A percentile compares a stretch with the other conserved stretches of the same genome.
phyloP scores from a whole-genome alignment of 1,140 invertebrate genomes.

The Meloidogyne hapla region DNA sequence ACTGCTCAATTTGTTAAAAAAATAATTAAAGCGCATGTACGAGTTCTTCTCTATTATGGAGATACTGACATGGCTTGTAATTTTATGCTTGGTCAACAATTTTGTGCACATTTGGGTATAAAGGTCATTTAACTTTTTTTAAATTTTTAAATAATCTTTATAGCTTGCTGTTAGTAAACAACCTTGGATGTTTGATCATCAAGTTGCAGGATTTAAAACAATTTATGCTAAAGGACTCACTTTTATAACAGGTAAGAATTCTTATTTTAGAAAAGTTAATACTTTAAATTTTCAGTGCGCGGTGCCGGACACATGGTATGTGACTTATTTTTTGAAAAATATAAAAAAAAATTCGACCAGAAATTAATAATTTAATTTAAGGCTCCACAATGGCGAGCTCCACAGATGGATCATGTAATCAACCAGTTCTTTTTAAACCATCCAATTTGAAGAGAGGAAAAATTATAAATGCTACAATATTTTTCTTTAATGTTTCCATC shows the following conservation, averaged over 20 bases:
- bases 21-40: constrained; percentile 63
- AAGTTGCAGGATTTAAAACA: constrained; percentile 64
- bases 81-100: constrained; percentile 63
- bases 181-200: constrained; percentile 60
- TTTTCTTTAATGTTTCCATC: too few species aligned
- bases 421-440: constrained; percentile 65
- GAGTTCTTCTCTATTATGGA: constrained; percentile 69
- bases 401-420: constrained; percentile 66
- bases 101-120: constrained; percentile 52
- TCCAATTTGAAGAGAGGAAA: constrained; percentile 51
- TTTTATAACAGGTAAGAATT: constrained; percentile 49
- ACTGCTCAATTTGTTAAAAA: constrained; percentile 62
- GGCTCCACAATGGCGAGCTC: constrained; percentile 69
- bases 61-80: constrained; percentile 71
- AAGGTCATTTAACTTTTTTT: constrained; percentile 28
- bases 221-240: constrained; percentile 58
- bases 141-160: constrained; percentile 23
- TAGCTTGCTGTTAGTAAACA: constrained; percentile 54
- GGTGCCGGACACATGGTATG: constrained; percentile 26
- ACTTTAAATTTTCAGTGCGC: constrained; percentile 13
- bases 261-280: not conserved
- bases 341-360: constrained; percentile 65
- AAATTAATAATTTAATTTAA: too few species aligned
- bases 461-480: too few species aligned
- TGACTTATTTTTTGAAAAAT: not conserved